Evolutionary conservation across 2,888 invertebrate species (phyloP), one percentile per base, ranked within the genome.

Genomic region (Mystacides longicornis): DNA sequence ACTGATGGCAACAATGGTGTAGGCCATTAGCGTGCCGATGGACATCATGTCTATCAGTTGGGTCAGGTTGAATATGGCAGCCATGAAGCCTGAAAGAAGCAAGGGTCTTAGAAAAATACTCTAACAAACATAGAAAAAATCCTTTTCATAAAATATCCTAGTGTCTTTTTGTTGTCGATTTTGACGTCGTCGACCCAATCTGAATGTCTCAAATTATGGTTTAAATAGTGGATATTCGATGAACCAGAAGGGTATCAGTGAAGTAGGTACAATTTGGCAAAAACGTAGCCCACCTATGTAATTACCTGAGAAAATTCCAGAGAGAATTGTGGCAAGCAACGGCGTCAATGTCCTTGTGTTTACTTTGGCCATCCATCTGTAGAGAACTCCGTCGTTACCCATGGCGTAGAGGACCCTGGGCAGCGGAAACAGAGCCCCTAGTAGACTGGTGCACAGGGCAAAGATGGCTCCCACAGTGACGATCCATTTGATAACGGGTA

Each of bases 31-130:
- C 0, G 93, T 93, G 11, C 92, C 92, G 64, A 96, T 95, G 7
- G 94, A 94, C 92, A 96, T 93, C 88, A 96, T 95, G 66, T 96
- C 93, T 59, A 96, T 93, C 55, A 96, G 74, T 67, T 94, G 93
- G 59, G 90, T 83, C 58, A 95, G 74, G 72, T 95, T 87, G 70
- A 96, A 93, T n/a, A 94, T 68, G 0, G 90, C 78, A 0, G 94
- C 89, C 87, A 95, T 91, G 2, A 86, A 54, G 19, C 88, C 92
- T 85, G 70, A 18, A 73, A 51, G 18, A 48, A 20, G 20, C 4
- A 46, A 43, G 20, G 16, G 14, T 37, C 16, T 37, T 7, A 3
- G 37, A 7, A 37, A 37, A 37, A 37, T 7, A 27, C 11, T 27
- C 7, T 27, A n/a, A n/a, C n/a, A n/a, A n/a, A n/a, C n/a, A n/a